Conservation (phyloP, 2,113 vertebrate species). For the Taurulus bubalis region DNA sequence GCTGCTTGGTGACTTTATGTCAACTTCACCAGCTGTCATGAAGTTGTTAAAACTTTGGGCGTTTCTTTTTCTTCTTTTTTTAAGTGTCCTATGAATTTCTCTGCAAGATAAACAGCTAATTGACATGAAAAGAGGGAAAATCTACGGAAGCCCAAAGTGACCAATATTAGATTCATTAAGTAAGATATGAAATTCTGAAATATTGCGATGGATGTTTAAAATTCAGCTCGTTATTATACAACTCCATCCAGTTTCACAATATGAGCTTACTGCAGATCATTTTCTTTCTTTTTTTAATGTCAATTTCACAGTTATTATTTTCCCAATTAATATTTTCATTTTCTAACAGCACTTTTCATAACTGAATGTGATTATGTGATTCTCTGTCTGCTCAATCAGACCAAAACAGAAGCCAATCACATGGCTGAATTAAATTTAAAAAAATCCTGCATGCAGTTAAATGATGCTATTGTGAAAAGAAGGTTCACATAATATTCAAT, state of each 20-base stretch:
- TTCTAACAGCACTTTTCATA: background rate
- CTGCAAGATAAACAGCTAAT: slow-evolving; percentile 5
- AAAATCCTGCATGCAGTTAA: background rate
- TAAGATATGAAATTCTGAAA: slow-evolving; percentile 5
- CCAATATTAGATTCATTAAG: slow-evolving; percentile 5
- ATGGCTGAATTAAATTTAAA: background rate
- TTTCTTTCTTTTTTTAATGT: slow-evolving; percentile 17
- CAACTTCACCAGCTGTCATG: slow-evolving; percentile 8
- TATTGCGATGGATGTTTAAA: slow-evolving; percentile 9
- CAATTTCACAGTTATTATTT: background rate
- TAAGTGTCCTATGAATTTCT: slow-evolving; percentile 6
- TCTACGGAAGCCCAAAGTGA: slow-evolving; percentile 27
- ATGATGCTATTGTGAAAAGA: background rate
- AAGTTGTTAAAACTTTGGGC: slow-evolving; percentile 2
- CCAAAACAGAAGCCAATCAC: slow-evolving; percentile 13
- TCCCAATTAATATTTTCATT: background rate
- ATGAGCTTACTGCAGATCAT: background rate
- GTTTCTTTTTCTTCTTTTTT: slow-evolving; percentile 11
- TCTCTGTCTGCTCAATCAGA: background rate
- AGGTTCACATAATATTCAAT: background rate
- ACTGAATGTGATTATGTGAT: background rate
- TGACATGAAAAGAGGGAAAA: background rate
- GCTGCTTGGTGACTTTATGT: background rate
- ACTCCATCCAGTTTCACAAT: background rate
- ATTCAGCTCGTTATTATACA: background rate